phyloP scores from a whole-genome alignment of 2,888 invertebrate genomes.

The Xestia c-nigrum region DNA sequence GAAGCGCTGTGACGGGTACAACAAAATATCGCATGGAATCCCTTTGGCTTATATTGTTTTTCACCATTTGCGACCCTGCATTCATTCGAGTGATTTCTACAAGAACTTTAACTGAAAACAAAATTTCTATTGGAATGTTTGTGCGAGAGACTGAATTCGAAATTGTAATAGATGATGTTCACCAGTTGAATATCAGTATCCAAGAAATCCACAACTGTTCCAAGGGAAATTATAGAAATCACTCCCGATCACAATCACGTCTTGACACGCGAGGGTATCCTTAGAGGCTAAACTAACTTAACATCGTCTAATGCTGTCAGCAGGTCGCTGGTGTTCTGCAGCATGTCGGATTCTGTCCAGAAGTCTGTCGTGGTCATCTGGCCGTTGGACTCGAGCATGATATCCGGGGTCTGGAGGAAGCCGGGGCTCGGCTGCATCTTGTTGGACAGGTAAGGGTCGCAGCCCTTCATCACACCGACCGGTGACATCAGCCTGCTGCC shows the following conservation, averaged over 20 bases:
- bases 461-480: slow-evolving; percentile 77
- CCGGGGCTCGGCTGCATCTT: slow-evolving; percentile 86
- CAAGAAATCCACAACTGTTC: slow-evolving; percentile 65
- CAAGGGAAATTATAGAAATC: slow-evolving; percentile 72
- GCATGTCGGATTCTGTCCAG: slow-evolving; percentile 83
- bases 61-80: slow-evolving; percentile 78
- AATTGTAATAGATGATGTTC: slow-evolving; percentile 53
- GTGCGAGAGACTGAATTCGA: slow-evolving; percentile 69
- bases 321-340: slow-evolving; percentile 82
- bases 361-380: slow-evolving; percentile 79
- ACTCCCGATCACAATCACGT: slow-evolving; percentile 69
- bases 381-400: slow-evolving; percentile 78
- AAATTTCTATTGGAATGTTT: slow-evolving; percentile 73
- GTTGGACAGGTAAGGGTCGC: slow-evolving; percentile 84
- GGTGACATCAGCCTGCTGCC: slow-evolving; percentile 79
- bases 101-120: slow-evolving; percentile 64
- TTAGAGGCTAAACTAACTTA: slow-evolving; percentile 77
- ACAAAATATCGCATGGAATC: slow-evolving; percentile 77
- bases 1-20: slow-evolving; percentile 56
- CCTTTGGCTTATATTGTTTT: slow-evolving; percentile 72
- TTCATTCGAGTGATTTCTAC: slow-evolving; percentile 83
- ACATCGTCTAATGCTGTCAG: slow-evolving; percentile 86
- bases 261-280: slow-evolving; percentile 27
- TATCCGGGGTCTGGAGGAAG: slow-evolving; percentile 77
- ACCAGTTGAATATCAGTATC: slow-evolving; percentile 58